Percentiles rank a stretch among this genome's conserved stretches.
Evolutionary conservation across 2,888 invertebrate genomes (phyloP).

Genomic region (Tenthredo distinguenda): DNA sequence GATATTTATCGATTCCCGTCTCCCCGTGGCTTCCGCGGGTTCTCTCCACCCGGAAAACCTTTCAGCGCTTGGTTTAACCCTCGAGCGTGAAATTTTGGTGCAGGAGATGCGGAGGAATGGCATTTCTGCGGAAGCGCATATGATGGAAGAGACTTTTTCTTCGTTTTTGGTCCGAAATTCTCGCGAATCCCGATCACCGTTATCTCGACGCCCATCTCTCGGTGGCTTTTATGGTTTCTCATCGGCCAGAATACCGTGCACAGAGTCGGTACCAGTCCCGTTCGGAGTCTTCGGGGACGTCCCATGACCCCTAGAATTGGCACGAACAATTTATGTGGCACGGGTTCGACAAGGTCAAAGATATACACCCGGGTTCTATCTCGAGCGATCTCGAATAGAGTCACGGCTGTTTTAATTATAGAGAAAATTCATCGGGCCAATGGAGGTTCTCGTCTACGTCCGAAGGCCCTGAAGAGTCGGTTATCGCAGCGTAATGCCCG

Average conservation of each 20-base stretch:
- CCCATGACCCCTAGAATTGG: slow-evolving; percentile 51
- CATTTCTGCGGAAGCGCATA: too few relatives aligned
- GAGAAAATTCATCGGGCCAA: slow-evolving; percentile 18
- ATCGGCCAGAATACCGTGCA: neutral
- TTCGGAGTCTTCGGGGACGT: slow-evolving; percentile 24
- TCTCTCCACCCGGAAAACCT: too few relatives aligned
- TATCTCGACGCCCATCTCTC: neutral
- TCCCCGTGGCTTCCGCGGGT: too few relatives aligned
- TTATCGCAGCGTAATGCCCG: neutral
- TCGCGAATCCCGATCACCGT: neutral
- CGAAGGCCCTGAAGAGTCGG: neutral
- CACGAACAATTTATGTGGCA: slow-evolving; percentile 45
- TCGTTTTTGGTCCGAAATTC: neutral
- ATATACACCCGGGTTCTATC: slow-evolving; percentile 48
- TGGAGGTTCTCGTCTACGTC: neutral
- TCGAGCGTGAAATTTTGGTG: too few relatives aligned
- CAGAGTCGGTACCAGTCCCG: neutral
- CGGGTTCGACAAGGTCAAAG: slow-evolving; percentile 43
- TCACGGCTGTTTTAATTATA: slow-evolving; percentile 51
- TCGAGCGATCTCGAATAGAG: slow-evolving; percentile 47
- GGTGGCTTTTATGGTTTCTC: neutral
- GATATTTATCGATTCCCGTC: too few relatives aligned
- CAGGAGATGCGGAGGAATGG: too few relatives aligned
- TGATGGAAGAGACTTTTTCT: too few relatives aligned
- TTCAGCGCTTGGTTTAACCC: too few relatives aligned